Base-by-base conservation (phyloP, 1,140 invertebrate genomes). In the Matsumurasca onukii region DNA sequence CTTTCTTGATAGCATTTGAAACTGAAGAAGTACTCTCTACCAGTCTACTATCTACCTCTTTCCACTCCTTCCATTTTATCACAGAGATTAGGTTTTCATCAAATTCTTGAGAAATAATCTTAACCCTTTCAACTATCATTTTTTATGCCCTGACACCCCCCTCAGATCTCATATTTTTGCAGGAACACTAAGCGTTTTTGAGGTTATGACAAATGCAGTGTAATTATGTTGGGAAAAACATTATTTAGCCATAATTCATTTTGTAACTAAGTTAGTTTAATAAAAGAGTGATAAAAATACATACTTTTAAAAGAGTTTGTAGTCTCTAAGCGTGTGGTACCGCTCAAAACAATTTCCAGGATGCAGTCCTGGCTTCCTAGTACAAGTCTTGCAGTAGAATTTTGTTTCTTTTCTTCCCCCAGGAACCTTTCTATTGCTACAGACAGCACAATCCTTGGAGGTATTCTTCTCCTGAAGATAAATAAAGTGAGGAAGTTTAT, bases 281-380 rank as follows among this genome's bases (percentile, higher is more conserved):
- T 20, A 55, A 55, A 9, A 55, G 12, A 22, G 22, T 55, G 24
- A 12, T n/a, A 55, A 55, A 24, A 24, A n/a, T 20, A 55, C 51
- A 13, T 12, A 55, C 51, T n/a, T 15, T 55, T 29, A 63, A 15
- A 22, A 29, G n/a, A 31, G 17, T 34, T 52, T 66, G 34, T 66
- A 66, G 64, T 66, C 24, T 27, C 15, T 52, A 13, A 66, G 64
- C 9, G 64, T 66, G 27, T 67, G 48, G 49, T 52, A 67, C n/a
- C 29, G 25, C 30, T 59, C 3, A 67, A 57, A 67, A 31, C 51
- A 67, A 3, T 29, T 15, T 27, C 51, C 66, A 52, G 48, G 52
- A 29, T 61, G 66, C 31, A 67, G 15, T 25, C 34, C 66, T 27
- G 51, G 66, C 17, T 67, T 15, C 15, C 31, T 30, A 24, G 20